Base-by-base conservation (phyloP, 2,797 vertebrate species). In the Hyperoplus immaculatus region DNA sequence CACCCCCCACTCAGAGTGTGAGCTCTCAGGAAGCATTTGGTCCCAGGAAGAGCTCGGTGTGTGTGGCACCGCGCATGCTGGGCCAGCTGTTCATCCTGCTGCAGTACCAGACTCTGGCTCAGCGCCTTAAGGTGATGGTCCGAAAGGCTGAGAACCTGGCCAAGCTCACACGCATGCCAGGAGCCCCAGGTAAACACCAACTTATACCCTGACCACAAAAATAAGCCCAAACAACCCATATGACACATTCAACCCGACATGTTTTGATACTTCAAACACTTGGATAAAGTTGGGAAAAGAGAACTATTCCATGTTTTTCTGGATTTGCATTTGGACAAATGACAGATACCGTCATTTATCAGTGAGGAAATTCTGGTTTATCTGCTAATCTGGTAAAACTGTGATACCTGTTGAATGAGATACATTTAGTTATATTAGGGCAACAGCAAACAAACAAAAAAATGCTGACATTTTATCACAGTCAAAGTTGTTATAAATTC, bases 81-180 rank as follows among this genome's bases (percentile, higher is more conserved):
- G 96, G 96, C 21, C 95, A 96, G 64, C 90, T 96, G 43, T 93
- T 96, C 62, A 85, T 97, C 85, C 90, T 97, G 71, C 94, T 97
- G 71, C 96, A 97, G 89, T 95, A 96, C 83, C 96, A 96, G 90
- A 91, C 89, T 0, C 77, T 90, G 9, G 96, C 95, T 51, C 95
- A 94, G 72, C 94, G 96, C 58, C 93, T 97, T 81, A 96, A 96
- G 82, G 95, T 96, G 82, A 95, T 97, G 95, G 87, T 97, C 12
- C 91, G 95, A 53, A 97, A 96, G 77, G 96, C 95, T 0, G 95
- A 96, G 81, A 95, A 91, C 54, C 87, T 97, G 80, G 84, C 88
- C 76, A 96, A 95, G 74, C 92, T 95, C 9, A 95, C 90, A 5
- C 90, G 95, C 13, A 94, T 96, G 79, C 96, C 95, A 7, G 95